These are phyloP conservation scores for Colius striatus DNA, from an alignment of 2,113 vertebrate species.

Conservation along the genomic window DNA sequence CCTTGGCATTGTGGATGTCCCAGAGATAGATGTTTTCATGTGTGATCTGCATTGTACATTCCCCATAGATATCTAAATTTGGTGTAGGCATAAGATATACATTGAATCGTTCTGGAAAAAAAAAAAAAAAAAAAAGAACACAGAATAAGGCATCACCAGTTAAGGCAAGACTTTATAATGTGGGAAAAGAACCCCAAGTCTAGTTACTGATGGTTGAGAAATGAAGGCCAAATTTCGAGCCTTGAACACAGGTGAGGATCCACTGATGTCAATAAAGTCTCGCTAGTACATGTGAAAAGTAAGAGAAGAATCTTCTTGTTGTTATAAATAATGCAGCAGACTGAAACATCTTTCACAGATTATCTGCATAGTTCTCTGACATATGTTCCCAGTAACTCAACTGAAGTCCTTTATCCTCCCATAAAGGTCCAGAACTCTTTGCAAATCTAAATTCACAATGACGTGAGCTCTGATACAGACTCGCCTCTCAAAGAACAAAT, in stretches of 20 bases:
- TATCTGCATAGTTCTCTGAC: neutral
- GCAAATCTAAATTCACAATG: neutral
- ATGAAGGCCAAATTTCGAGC: neutral
- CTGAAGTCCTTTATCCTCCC: neutral
- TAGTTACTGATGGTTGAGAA: neutral
- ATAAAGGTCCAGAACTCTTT: neutral
- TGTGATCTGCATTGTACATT: slow-evolving; percentile 99
- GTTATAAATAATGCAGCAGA: neutral
- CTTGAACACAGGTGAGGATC: neutral
- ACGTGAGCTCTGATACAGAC: neutral
- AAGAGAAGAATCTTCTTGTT: neutral
- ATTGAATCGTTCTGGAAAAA: slow-evolving; percentile 91
- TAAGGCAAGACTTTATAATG: neutral
- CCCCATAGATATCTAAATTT: slow-evolving; percentile 98
- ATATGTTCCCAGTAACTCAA: neutral
- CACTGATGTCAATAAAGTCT: neutral
- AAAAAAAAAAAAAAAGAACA: slow-evolving; percentile 19
- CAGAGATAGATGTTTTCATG: slow-evolving; percentile 99
- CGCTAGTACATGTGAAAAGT: neutral
- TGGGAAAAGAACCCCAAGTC: neutral
- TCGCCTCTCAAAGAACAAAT: neutral
- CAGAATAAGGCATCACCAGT: neutral
- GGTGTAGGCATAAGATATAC: slow-evolving; percentile 98
- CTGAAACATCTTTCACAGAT: neutral
- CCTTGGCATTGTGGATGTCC: slow-evolving; percentile 97